Percentiles rank a stretch among this genome's conserved stretches.
Evolutionary conservation across 2,888 invertebrate species (phyloP).

Genomic region (Coremacera marginata): DNA sequence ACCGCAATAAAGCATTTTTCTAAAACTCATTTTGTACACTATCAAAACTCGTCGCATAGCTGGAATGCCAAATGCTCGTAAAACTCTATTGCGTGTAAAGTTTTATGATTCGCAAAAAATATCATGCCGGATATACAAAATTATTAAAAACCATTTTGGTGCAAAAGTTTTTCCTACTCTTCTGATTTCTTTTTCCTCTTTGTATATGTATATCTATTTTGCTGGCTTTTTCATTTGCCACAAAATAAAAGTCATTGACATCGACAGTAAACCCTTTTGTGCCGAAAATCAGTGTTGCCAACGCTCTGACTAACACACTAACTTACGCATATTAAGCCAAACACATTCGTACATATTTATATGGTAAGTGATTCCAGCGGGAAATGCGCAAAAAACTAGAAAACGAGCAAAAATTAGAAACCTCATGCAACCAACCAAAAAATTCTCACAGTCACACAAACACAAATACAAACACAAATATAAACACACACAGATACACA

Average conservation of each 20-base stretch:
- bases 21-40: neutral
- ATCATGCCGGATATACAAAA: conserved; percentile 31
- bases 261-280: conserved; percentile 16
- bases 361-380: conserved; percentile 8
- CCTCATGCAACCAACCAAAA: conserved; percentile 11
- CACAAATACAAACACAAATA: neutral
- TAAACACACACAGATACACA: too few species aligned
- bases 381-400: conserved; percentile 17
- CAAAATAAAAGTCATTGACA: conserved; percentile 30
- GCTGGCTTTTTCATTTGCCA: neutral
- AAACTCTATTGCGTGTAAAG: conserved; percentile 64
- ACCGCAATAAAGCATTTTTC: neutral
- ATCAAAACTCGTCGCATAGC: neutral
- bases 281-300: conserved; percentile 31
- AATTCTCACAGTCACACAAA: conserved; percentile 30
- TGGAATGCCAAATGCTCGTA: conserved; percentile 48
- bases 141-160: conserved; percentile 36
- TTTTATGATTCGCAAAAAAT: conserved; percentile 44
- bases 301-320: neutral
- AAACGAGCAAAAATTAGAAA: neutral
- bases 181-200: neutral
- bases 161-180: conserved; percentile 9
- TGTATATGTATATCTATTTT: neutral
- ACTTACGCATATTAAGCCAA: neutral
- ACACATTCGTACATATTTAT: neutral